These are phyloP conservation scores for Pelecanoides urinatrix DNA, from an alignment of 2,113 vertebrate genomes.

Conservation along the genomic window DNA sequence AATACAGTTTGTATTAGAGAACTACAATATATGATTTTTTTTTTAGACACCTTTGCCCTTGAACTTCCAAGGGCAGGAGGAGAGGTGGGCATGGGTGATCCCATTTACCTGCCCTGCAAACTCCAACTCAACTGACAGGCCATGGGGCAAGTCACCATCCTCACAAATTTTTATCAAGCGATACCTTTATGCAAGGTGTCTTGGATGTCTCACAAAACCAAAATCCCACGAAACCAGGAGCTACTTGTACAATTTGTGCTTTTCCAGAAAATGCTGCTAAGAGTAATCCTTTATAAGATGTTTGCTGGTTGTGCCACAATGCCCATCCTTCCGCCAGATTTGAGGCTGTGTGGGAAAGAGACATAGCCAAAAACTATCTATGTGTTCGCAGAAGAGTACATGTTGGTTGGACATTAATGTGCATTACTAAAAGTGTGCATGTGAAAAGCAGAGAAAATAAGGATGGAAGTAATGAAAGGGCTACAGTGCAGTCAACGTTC, in stretches of 20 bases:
- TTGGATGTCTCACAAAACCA: neutral
- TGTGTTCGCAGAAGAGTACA: neutral
- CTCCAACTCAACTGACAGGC: neutral
- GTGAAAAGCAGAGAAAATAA: neutral
- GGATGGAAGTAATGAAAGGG: neutral
- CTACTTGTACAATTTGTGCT: neutral
- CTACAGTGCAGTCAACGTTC: fast-evolving
- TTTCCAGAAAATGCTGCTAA: neutral
- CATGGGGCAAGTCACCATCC: neutral
- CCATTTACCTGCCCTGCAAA: neutral
- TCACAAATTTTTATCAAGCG: neutral
- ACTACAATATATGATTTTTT: neutral
- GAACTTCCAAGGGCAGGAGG: neutral
- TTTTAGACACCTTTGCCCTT: neutral
- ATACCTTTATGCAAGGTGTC: neutral
- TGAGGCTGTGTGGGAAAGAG: neutral
- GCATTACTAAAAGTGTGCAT: neutral
- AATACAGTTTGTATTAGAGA: neutral
- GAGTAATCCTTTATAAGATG: neutral
- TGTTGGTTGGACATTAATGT: neutral
- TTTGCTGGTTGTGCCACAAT: neutral
- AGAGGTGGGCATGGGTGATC: neutral
- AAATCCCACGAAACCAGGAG: neutral
- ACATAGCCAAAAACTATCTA: fast-evolving
- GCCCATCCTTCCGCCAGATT: neutral